Base-by-base conservation (phyloP, 1,140 invertebrate genomes). In the Ceratina japonica region DNA sequence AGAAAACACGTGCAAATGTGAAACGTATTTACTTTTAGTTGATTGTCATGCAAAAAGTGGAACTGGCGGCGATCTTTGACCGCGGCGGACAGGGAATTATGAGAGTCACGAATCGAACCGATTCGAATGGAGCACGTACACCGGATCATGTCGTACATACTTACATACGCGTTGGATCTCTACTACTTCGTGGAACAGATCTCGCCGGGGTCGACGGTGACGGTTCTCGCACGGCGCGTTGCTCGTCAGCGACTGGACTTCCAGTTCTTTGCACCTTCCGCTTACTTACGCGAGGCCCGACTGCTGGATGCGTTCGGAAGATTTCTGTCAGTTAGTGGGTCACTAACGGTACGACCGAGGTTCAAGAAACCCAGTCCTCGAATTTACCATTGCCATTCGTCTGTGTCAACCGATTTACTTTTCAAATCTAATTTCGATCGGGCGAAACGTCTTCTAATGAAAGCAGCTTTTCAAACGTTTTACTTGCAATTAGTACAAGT, bases 251-350 rank as follows among this genome's bases (percentile, higher is more conserved):
- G 86, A 91, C 89, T 91, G 90, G 83, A 71, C 81, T 87, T 87
- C 83, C 78, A 71, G 74, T 74, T 84, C 80, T 65, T 77, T 84
- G 70, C 58, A 75, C 85, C 74, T 72, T 83, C 65, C 52, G 68
- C 71, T 70, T 58, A 52, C 56, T 59, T 75, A 58, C 81, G 69
- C 58, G 75, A 84, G 85, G 83, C 79, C 83, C 82, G 83, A 44
- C 37, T 44, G 86, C 83, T 88, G 87, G 85, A 86, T 81, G 76
- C 79, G 82, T 87, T 78, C 86, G 84, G 85, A 87, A 89, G 87
- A 88, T 85, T 87, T 90, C 89, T 90, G 79, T 89, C 89, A 89
- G 85, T 90, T 91, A 92, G 90, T 92, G 86, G 91, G 92, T 92
- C 92, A 87, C 69, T 92, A 92, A 92, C 92, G 92, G 92, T 91